A percentile compares a stretch with the other conserved stretches of the same genome.
Evolutionary conservation across 2,797 vertebrate species (phyloP).

Genomic region (Erpetoichthys calabaricus): DNA sequence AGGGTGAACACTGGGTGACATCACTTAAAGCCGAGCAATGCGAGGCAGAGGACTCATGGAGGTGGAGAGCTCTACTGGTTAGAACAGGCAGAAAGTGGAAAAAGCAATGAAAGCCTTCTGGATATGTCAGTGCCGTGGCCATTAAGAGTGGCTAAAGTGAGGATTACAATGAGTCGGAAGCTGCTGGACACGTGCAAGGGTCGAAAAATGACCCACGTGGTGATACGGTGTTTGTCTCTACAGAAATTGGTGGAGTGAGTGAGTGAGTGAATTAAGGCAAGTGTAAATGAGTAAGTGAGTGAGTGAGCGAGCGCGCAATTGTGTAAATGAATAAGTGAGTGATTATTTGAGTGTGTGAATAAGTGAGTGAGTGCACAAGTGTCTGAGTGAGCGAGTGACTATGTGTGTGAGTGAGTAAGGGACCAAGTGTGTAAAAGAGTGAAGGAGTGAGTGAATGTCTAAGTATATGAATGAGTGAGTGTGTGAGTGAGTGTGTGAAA

Average conservation of each 20-base stretch:
- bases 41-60: no score
- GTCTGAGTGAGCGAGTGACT: slow-evolving; percentile 3
- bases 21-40: no score
- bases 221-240: no score
- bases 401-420: slow-evolving; percentile 2
- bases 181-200: no score
- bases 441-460: not conserved
- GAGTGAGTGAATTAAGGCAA: not conserved
- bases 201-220: no score
- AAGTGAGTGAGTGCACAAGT: not conserved
- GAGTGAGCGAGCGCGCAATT: not conserved
- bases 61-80: no score
- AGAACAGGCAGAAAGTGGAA: no score
- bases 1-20: no score
- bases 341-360: not conserved
- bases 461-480: not conserved
- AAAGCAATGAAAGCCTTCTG: no score
- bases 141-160: no score
- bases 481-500: not conserved
- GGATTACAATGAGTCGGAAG: no score
- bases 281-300: not conserved
- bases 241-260: not conserved
- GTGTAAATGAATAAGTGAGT: not conserved
- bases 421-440: not conserved
- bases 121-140: no score